phyloP scores from a whole-genome alignment of 2,113 vertebrate species.

The Brienomyrus brachyistius region DNA sequence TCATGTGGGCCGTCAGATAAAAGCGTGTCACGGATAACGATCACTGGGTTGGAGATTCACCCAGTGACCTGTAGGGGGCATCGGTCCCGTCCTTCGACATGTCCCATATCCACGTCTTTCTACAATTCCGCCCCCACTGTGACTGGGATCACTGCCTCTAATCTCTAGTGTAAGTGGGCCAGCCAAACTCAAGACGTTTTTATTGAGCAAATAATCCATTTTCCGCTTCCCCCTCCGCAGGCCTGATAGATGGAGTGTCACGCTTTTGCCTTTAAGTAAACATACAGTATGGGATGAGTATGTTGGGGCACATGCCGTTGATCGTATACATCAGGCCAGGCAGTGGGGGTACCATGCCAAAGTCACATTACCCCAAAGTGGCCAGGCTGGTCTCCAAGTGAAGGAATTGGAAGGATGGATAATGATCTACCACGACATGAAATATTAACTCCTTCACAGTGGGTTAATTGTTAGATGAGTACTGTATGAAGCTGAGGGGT shows the following conservation, averaged over 20 bases:
- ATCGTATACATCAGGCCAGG: neutral
- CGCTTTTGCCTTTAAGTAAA: conserved; percentile 34
- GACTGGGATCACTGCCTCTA: conserved; percentile 32
- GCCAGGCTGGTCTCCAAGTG: neutral
- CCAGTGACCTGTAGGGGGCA: neutral
- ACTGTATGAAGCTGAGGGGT: conserved; percentile 50
- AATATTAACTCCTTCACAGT: conserved; percentile 57
- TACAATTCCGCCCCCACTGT: neutral
- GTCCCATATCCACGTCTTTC: neutral
- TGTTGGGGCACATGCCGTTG: neutral
- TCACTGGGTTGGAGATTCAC: neutral
- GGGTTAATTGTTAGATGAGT: conserved; percentile 62
- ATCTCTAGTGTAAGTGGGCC: conserved; percentile 47
- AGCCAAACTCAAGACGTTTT: conserved; percentile 43
- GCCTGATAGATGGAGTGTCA: conserved; percentile 45
- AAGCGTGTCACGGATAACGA: neutral
- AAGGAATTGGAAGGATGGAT: conserved; percentile 26
- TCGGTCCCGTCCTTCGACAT: neutral
- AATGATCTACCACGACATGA: conserved; percentile 51
- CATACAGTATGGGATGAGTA: conserved; percentile 28
- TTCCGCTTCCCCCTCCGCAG: conserved; percentile 28
- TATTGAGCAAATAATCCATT: conserved; percentile 55
- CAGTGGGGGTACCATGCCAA: neutral
- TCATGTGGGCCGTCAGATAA: neutral
- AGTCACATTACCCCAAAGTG: neutral